phyloP scores from a whole-genome alignment of 2,888 invertebrate species.

The Crossocerus cetratus region DNA sequence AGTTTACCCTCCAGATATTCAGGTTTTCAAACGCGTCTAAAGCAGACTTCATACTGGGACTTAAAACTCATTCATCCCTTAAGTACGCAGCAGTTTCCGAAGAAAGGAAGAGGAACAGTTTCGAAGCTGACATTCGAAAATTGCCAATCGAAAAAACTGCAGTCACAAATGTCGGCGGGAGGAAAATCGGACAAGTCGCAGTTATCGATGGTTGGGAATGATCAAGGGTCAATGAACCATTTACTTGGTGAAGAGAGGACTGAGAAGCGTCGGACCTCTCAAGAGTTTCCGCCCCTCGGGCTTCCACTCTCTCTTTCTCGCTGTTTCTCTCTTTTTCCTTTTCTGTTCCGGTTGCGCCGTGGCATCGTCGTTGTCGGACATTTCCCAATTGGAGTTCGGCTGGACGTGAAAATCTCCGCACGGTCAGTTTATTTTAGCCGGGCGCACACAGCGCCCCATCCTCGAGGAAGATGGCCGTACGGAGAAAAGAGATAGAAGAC shows the following conservation, averaged over 20 bases:
- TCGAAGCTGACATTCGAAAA: too few relatives aligned
- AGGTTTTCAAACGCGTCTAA: too few relatives aligned
- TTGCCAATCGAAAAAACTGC: too few relatives aligned
- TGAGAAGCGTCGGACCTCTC: slow-evolving; percentile 37
- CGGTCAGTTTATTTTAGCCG: slow-evolving; percentile 63
- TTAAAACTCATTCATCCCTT: too few relatives aligned
- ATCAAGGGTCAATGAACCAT: slow-evolving; percentile 44
- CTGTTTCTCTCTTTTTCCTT: slow-evolving; percentile 7
- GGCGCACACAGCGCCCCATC: slow-evolving; percentile 23
- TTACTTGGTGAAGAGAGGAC: slow-evolving; percentile 30
- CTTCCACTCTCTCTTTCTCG: too few relatives aligned
- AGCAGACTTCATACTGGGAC: too few relatives aligned
- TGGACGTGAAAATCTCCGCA: slow-evolving; percentile 59
- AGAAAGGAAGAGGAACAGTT: too few relatives aligned
- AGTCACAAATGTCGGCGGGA: too few relatives aligned
- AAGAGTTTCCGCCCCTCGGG: slow-evolving; percentile 34
- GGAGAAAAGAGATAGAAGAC: slow-evolving; percentile 25
- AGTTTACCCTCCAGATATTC: too few relatives aligned
- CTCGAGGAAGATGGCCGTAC: slow-evolving; percentile 32
- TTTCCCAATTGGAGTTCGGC: slow-evolving; percentile 57
- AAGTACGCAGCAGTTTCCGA: too few relatives aligned
- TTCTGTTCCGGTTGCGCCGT: slow-evolving; percentile 12
- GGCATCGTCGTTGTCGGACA: slow-evolving; percentile 38
- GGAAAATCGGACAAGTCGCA: slow-evolving; percentile 35
- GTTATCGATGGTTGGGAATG: slow-evolving; percentile 5